Conservation (phyloP, 2,113 vertebrate genomes). For the Corythornis cristatus region DNA sequence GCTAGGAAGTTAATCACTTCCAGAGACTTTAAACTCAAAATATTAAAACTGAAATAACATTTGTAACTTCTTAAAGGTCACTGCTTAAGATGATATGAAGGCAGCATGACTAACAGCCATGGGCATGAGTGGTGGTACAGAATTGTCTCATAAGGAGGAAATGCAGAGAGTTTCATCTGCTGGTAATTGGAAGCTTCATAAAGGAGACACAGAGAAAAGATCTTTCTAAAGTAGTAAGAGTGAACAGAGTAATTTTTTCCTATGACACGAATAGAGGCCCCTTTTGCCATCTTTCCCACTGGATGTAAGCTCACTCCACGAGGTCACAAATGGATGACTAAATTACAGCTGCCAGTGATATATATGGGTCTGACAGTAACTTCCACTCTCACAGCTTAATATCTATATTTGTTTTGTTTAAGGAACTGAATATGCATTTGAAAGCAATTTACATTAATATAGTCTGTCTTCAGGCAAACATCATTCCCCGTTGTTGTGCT, state of each 20-base stretch:
- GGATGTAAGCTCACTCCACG: neutral
- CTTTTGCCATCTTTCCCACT: neutral
- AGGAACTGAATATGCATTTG: slow-evolving; percentile 3
- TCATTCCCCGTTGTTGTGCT: neutral
- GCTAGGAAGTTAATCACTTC: slow-evolving; percentile 5
- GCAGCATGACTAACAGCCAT: neutral
- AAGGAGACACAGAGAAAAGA: neutral
- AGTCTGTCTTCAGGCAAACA: slow-evolving; percentile 29
- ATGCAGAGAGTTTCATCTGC: neutral
- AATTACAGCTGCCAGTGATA: neutral
- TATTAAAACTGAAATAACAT: slow-evolving; percentile 34
- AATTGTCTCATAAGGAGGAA: neutral
- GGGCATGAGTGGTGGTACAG: neutral
- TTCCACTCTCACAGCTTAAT: neutral
- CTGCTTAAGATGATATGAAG: neutral
- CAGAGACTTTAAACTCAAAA: neutral
- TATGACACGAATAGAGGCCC: neutral
- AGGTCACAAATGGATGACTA: neutral
- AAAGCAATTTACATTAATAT: slow-evolving; percentile 16
- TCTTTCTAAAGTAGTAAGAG: neutral
- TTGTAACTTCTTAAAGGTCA: slow-evolving; percentile 46
- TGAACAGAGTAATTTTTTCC: neutral
- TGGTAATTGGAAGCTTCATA: neutral
- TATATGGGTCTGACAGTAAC: neutral
- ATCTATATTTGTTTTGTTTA: neutral